phyloP scores from a whole-genome alignment of 2,888 invertebrate genomes.

The Nephrotoma flavescens region DNA sequence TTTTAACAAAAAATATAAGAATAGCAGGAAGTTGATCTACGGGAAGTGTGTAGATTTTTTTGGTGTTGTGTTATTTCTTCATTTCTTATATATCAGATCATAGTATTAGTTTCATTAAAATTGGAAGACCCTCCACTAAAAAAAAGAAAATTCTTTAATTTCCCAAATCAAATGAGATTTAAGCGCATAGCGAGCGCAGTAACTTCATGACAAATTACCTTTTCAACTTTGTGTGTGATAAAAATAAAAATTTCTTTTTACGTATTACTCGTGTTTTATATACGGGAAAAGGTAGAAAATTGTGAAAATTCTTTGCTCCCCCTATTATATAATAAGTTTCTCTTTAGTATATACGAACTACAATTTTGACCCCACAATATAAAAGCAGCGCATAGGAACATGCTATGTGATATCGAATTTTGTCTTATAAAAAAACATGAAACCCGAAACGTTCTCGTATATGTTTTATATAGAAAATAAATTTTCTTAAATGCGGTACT shows the following conservation, averaged over 20 bases:
- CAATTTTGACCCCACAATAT: neutral
- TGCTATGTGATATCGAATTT: neutral
- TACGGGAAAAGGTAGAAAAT: neutral
- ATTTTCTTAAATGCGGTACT: neutral
- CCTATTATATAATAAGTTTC: neutral
- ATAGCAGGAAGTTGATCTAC: neutral
- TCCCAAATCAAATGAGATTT: neutral
- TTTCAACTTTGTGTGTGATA: neutral
- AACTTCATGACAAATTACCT: neutral
- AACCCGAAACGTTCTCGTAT: neutral
- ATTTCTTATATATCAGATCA: neutral
- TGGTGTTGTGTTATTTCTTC: neutral
- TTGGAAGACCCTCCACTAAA: neutral
- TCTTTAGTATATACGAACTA: neutral
- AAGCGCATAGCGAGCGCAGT: neutral
- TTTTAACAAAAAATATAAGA: neutral
- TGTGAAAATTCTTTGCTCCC: neutral
- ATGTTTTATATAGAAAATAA: neutral
- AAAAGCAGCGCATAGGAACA: neutral
- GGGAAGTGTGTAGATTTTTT: neutral
- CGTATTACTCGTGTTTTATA: neutral
- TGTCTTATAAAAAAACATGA: neutral
- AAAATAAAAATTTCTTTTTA: neutral
- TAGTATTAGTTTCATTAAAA: neutral
- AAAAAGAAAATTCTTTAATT: neutral